These are phyloP conservation scores for Tragelaphus eurycerus DNA, from an alignment of 2,797 vertebrate genomes.

Conservation along the genomic window DNA sequence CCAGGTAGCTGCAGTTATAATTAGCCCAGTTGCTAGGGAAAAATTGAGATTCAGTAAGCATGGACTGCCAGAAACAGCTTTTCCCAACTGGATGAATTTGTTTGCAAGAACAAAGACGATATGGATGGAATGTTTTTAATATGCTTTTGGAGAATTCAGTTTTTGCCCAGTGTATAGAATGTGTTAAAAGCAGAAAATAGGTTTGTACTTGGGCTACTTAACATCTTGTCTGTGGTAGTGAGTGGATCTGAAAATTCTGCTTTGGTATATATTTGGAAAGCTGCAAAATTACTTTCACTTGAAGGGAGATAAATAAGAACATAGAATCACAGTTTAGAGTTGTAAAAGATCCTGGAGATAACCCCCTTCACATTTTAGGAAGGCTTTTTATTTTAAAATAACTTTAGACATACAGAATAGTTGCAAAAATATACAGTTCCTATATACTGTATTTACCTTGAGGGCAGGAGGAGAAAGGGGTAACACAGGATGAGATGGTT, in stretches of 20 bases:
- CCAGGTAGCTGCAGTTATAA: constrained; percentile 75
- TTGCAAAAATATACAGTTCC: background rate
- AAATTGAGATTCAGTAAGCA: constrained; percentile 23
- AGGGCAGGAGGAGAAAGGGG: background rate
- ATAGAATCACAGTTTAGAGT: background rate
- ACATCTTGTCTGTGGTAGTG: background rate
- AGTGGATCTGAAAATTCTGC: background rate
- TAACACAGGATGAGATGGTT: background rate
- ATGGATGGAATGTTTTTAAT: background rate
- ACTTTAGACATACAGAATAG: background rate
- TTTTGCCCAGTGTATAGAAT: background rate
- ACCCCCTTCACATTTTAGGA: background rate
- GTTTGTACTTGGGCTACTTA: background rate
- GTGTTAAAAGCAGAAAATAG: background rate
- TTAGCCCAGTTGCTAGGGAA: constrained; percentile 74
- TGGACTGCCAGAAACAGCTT: constrained; percentile 1
- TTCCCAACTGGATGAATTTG: background rate
- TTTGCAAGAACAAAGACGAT: background rate
- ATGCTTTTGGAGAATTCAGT: background rate
- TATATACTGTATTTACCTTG: background rate
- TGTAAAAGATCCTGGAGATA: background rate
- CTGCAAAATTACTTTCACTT: background rate
- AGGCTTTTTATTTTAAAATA: constrained; percentile 24
- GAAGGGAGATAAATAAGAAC: background rate
- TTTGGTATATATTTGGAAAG: background rate